Base-by-base conservation (phyloP, 2,888 invertebrate genomes). In the Microctonus brassicae region DNA sequence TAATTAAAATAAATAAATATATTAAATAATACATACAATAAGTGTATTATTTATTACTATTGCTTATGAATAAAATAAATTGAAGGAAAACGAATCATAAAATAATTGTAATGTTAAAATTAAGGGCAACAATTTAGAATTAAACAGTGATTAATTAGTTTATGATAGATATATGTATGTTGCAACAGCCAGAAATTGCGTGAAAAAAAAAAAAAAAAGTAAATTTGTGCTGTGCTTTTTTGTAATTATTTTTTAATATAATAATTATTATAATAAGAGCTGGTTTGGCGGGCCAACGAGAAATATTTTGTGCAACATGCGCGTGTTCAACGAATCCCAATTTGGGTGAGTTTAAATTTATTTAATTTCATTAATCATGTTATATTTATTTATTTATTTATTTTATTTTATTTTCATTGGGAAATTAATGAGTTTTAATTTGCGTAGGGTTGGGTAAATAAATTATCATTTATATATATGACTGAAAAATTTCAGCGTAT, bases 221-320 rank as follows among this genome's bases (percentile, higher is more conserved):
- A 63, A 29, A 29, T 47, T 17, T 53, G 66, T 66, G 66, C 22
- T 66, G 61, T 62, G 61, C 55, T 61, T 60, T 55, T 53, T 57
- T 47, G 17, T 22, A 53, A 53, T 66, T 55, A 34, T 39, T 66
- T 57, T 36, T 60, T 17, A 66, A 66, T 66, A 66, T 36, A 55
- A 66, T 47, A 62, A 22, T 58, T 36, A 60, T 60, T 36, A 60
- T 60, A 47, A 47, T 47, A 58, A 67, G 52, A 66, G 66, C 66
- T 66, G 66, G 66, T 71, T 66, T 62, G 55, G 71, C 61, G 66
- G 71, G 71, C 66, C 66, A 67, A 61, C 42, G 66, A 66, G 6
- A 57, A 66, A 71, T 71, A 36, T 61, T 62, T 67, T 58, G 55
- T 71, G 66, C 71, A 66, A 20, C 52, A 66, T 71, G 66, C 29